These are phyloP conservation scores for Polyodon spathula DNA, from an alignment of 2,113 vertebrate genomes.

Conservation along the genomic window DNA sequence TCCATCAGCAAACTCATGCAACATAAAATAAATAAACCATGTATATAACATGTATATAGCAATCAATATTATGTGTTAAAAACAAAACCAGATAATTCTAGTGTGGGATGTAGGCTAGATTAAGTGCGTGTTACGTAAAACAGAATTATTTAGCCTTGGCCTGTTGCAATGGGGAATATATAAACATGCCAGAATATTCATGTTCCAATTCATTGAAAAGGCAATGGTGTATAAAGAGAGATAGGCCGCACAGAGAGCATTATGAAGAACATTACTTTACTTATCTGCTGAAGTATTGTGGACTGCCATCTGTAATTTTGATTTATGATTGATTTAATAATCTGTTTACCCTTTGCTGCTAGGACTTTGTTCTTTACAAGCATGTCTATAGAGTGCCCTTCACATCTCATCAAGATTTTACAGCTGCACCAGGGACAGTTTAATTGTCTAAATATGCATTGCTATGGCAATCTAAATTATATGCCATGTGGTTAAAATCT, in stretches of 20 bases:
- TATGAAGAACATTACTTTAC: constrained; percentile 53
- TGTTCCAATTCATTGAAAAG: constrained; percentile 53
- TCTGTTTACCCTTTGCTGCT: constrained; percentile 42
- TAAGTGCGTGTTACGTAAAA: not conserved
- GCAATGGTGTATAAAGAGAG: constrained; percentile 54
- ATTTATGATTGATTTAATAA: constrained; percentile 55
- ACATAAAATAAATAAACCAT: too few relatives aligned
- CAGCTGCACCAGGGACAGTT: constrained; percentile 31
- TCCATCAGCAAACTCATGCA: too few relatives aligned
- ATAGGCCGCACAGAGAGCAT: constrained; percentile 36
- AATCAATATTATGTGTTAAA: too few relatives aligned
- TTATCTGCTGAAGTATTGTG: constrained; percentile 45
- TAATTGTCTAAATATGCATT: constrained; percentile 21
- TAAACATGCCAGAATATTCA: constrained; percentile 30
- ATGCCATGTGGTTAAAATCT: constrained; percentile 7
- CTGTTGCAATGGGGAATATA: not conserved
- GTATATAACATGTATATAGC: too few relatives aligned
- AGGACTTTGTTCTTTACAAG: constrained; percentile 36
- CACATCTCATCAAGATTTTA: not conserved
- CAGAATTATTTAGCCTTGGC: not conserved
- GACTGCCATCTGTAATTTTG: constrained; percentile 63
- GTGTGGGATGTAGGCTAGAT: not conserved
- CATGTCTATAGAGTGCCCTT: constrained; percentile 37
- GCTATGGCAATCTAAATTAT: constrained; percentile 8
- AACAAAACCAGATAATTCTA: too few relatives aligned